Percentiles rank a stretch among this genome's conserved stretches.
These are phyloP conservation scores for Rhingia campestris DNA, from an alignment of 2,888 invertebrate species.

Conservation along the genomic window DNA sequence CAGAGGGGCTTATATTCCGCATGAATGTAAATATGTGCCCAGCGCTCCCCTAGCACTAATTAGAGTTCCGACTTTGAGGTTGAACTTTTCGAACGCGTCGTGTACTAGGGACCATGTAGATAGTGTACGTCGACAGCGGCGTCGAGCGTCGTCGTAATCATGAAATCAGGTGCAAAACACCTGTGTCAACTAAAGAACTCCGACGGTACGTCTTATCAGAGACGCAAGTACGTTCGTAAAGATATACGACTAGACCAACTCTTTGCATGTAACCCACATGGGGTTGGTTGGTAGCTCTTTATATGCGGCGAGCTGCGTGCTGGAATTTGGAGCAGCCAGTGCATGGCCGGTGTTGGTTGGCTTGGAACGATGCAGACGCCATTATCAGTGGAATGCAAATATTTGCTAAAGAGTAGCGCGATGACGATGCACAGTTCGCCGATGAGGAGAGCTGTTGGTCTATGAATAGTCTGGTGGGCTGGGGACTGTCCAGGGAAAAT, in stretches of 20 bases:
- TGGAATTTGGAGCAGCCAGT: constrained; percentile 62
- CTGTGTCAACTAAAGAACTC: constrained; percentile 78
- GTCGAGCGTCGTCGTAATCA: constrained; percentile 10
- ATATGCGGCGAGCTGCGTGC: constrained; percentile 52
- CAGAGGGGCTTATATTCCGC: constrained; percentile 49
- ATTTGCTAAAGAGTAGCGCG: constrained; percentile 53
- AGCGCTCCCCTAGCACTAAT: constrained; percentile 67
- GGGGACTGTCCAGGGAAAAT: no score
- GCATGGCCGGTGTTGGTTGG: constrained; percentile 4
- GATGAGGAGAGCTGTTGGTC: no score
- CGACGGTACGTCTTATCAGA: constrained; percentile 56
- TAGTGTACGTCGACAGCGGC: not conserved
- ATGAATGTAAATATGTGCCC: constrained; percentile 41
- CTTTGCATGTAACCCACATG: constrained; percentile 11
- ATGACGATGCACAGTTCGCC: constrained; percentile 15
- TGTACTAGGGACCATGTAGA: not conserved
- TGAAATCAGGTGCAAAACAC: constrained; percentile 80
- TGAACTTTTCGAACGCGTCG: constrained; percentile 55
- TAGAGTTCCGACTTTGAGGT: constrained; percentile 65
- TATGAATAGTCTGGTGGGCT: no score
- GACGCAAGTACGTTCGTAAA: constrained; percentile 43
- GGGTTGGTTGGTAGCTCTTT: constrained; percentile 18
- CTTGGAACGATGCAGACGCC: constrained; percentile 31
- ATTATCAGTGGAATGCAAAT: constrained; percentile 69
- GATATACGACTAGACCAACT: constrained; percentile 28